Percentiles rank a stretch among this genome's conserved stretches.
Evolutionary conservation across 2,113 vertebrate genomes (phyloP).

Genomic region (Mesembrinibis cayennensis): DNA sequence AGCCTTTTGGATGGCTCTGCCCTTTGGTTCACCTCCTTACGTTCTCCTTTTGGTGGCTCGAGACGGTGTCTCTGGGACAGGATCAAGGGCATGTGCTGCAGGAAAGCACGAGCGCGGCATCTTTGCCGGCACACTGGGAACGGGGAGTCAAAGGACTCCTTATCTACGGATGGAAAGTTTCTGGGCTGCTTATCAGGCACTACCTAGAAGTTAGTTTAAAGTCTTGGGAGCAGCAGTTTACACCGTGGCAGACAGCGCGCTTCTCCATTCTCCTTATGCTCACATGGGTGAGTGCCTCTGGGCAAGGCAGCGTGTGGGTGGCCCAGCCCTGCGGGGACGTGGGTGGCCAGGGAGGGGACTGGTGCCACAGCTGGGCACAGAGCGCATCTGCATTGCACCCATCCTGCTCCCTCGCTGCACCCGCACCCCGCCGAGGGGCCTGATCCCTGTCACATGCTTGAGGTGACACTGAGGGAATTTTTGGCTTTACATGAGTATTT

Average conservation of each 20-base stretch:
- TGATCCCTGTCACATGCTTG: accelerated
- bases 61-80: neutral
- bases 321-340: neutral
- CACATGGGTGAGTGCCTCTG: neutral
- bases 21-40: neutral
- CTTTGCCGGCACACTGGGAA: neutral
- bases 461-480: neutral
- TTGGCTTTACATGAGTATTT: neutral
- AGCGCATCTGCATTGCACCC: neutral
- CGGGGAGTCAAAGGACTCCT: neutral
- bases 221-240: neutral
- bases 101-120: neutral
- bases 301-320: neutral
- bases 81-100: neutral
- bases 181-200: conserved; percentile 29
- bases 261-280: neutral
- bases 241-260: neutral
- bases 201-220: neutral
- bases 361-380: neutral
- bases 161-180: conserved; percentile 56
- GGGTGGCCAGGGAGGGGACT: neutral
- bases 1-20: neutral
- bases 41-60: neutral
- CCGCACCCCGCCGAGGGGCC: accelerated
- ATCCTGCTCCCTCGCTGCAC: neutral